Conservation (phyloP, 2,797 vertebrate genomes). For the Danio choprae region DNA sequence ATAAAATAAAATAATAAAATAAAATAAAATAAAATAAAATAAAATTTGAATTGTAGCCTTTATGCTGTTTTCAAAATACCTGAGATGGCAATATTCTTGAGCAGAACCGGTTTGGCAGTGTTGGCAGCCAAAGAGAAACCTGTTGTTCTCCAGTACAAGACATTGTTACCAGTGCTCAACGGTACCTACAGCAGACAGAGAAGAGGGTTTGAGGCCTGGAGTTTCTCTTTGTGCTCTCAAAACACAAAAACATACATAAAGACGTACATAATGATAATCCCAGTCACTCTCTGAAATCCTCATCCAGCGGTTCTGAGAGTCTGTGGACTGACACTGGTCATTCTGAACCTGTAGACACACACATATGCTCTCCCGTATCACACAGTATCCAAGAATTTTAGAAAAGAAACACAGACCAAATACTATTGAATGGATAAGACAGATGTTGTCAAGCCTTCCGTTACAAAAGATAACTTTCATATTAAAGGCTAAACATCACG, state of each 20-base stretch:
- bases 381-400: neutral
- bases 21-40: no score
- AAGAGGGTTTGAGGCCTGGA: neutral
- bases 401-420: no score
- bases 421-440: no score
- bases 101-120: conserved; percentile 85
- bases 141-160: conserved; percentile 92
- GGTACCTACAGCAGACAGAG: conserved; percentile 75
- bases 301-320: conserved; percentile 87
- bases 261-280: conserved; percentile 83
- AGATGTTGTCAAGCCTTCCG: no score
- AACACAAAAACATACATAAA: neutral
- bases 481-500: no score
- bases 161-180: conserved; percentile 89
- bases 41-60: no score
- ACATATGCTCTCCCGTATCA: conserved; percentile 4
- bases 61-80: conserved; percentile 72
- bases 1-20: no score
- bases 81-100: conserved; percentile 90
- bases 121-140: conserved; percentile 79
- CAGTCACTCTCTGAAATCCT: conserved; percentile 86
- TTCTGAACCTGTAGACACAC: conserved; percentile 87
- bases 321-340: conserved; percentile 92
- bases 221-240: neutral
- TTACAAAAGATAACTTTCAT: no score